Conservation (phyloP, 2,113 vertebrate species). For the Oncorhynchus kisutch region DNA sequence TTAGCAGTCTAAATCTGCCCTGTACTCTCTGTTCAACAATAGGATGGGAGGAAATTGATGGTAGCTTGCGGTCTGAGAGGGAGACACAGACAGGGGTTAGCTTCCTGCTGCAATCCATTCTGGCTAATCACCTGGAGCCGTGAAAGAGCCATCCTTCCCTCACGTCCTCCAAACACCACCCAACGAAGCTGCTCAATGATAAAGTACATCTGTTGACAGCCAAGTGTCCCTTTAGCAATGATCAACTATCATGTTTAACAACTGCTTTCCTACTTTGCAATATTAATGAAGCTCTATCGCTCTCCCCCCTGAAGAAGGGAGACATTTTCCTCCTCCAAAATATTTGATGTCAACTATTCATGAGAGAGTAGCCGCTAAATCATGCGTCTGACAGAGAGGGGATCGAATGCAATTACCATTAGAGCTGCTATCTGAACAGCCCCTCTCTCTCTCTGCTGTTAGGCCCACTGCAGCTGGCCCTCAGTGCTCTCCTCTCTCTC, state of each 20-base stretch:
- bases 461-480: too few species aligned
- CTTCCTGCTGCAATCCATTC: constrained; percentile 72
- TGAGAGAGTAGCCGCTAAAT: constrained; percentile 81
- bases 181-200: constrained; percentile 55
- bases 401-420: constrained; percentile 99
- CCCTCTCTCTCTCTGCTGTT: constrained; percentile 16
- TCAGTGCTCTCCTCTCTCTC: too few species aligned
- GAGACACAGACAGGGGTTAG: constrained; percentile 53
- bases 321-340: constrained; percentile 77
- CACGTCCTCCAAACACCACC: constrained; percentile 48
- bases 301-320: constrained; percentile 44
- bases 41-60: constrained; percentile 64
- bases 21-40: constrained; percentile 57
- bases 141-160: background rate
- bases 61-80: constrained; percentile 68
- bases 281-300: constrained; percentile 48
- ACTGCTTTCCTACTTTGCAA: constrained; percentile 39
- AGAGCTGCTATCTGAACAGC: constrained; percentile 80
- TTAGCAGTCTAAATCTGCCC: constrained; percentile 65
- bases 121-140: constrained; percentile 65
- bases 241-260: constrained; percentile 62
- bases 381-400: constrained; percentile 79
- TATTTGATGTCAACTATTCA: constrained; percentile 89
- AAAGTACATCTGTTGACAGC: constrained; percentile 55
- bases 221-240: constrained; percentile 64